Evolutionary conservation across 1,140 invertebrate species (phyloP), one percentile per base, ranked within the genome.

Genomic region (Drosophila lacteicornis): DNA sequence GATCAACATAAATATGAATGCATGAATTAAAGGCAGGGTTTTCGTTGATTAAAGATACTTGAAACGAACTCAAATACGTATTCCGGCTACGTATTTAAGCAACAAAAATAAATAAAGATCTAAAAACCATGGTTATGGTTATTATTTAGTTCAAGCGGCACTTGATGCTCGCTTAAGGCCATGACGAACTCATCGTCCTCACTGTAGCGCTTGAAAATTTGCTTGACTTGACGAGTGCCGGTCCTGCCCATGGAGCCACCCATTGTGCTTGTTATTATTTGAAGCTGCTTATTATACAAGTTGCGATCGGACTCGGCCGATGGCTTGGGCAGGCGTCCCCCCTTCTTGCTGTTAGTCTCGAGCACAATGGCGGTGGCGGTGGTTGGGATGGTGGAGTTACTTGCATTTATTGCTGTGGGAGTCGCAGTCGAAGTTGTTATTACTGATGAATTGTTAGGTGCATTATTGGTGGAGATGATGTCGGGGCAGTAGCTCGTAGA

Each of bases 181-280:
- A 77, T 19, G 3, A 61, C 60, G 27, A 81, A 61, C 25, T 88
- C 85, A 55, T 88, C 85, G 33, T 82, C 88, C 38, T 90, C 85
- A 50, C 56, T 73, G 67, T 90, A 88, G 8, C 84, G 85, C 36
- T 88, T 77, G 19, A 87, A 87, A 22, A 84, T 50, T 19, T 74
- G 57, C 27, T 71, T 80, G 1, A 68, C 50, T 30, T 68, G 58
- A 15, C 55, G 53, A 9, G 47, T 25, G 36, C 51, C 51, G 71
- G 45, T 77, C 19, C 50, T 71, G 27, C 27, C 69, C 17, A 36
- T 17, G 9, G 47, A 45, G 36, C 38, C 47, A 22, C 68, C 91
- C 83, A 91, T 82, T 19, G 91, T 78, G 42, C 78, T 79, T 3
- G 91, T 88, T 68, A 92, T 92, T 27, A 92, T 86, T 86, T 92